Evolutionary conservation across 2,797 vertebrate genomes (phyloP), one percentile per base, ranked within the genome.

Genomic region (Rhinichthys osculus): DNA sequence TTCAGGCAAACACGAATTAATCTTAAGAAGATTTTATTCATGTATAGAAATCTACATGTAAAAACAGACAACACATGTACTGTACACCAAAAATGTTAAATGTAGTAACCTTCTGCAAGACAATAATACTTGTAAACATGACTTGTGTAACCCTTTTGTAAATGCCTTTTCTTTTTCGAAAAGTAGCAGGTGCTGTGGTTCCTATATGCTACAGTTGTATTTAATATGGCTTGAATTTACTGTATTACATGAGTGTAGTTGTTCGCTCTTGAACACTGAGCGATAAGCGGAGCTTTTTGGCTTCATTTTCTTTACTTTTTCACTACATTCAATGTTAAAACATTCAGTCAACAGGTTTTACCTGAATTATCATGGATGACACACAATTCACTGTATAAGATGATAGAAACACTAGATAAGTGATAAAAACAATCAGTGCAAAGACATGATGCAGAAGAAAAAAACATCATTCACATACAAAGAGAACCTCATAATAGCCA

Each of bases 91-190:
- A 81, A 59, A 82, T 44, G 57, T 64, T 79, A 64, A 80, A 79
- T 66, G 66, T 83, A 66, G 30, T 85, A 74, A 82, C 67, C 84
- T 57, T 73, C 38, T 17, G 54, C 70, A 89, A 85, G 72, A 77
- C 30, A 59, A 83, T 33, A 47, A 71, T 71, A 71, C 70, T 86
- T 88, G 89, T 88, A 88, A 89, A 89, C 85, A 88, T 85, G 84
- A 80, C 30, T 62, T 66, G 27, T 54, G 30, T 40, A 72, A 71
- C 40, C 50, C 3, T 72, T 78, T 85, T 52, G 73, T 21, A 62
- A 62, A 30, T 62, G 4, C 47, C 19, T 64, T 21, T 82, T 66
- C 30, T 73, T 79, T n/a, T 67, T 52, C 9, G 13, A 33, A 59
- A 35, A 83, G 59, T 21, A 83, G 82, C 72, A 52, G 27, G 6